Conservation (phyloP, 2,888 invertebrate genomes). For the Agrotis segetum region DNA sequence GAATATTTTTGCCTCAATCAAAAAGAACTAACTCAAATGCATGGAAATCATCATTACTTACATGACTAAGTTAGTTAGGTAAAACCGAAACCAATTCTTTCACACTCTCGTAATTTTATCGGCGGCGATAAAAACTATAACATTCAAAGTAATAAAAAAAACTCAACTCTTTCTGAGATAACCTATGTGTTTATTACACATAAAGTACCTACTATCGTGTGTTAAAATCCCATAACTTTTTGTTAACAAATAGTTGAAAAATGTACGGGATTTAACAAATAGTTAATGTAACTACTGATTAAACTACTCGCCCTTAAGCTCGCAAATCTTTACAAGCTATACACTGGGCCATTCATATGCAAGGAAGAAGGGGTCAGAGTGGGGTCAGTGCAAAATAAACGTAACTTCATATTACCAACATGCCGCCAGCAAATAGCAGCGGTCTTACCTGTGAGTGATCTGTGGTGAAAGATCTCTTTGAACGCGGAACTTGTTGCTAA, state of each 20-base stretch:
- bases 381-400: slow-evolving; percentile 47
- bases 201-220: not conserved
- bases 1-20: too few relatives aligned
- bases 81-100: too few relatives aligned
- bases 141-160: slow-evolving; percentile 14
- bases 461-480: slow-evolving; percentile 40
- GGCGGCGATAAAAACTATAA: slow-evolving; percentile 5
- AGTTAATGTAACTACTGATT: too few relatives aligned
- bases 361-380: slow-evolving; percentile 22
- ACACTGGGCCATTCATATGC: slow-evolving; percentile 2
- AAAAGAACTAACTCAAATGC: not conserved
- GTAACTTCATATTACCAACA: slow-evolving; percentile 42
- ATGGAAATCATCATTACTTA: not conserved
- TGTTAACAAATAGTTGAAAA: too few relatives aligned
- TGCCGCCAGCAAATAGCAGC: slow-evolving; percentile 27
- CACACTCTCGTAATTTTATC: slow-evolving; percentile 11
- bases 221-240: too few relatives aligned
- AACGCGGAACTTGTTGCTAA: slow-evolving; percentile 34
- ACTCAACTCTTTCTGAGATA: slow-evolving; percentile 36
- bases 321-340: slow-evolving; percentile 7
- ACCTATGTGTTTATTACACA: not conserved
- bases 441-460: not conserved
- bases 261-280: too few relatives aligned
- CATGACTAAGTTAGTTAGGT: not conserved
- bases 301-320: not conserved